A percentile compares a stretch with the other conserved stretches of the same genome.
Conservation (phyloP, 2,888 invertebrate genomes). For the Mactromeris polynyma region DNA sequence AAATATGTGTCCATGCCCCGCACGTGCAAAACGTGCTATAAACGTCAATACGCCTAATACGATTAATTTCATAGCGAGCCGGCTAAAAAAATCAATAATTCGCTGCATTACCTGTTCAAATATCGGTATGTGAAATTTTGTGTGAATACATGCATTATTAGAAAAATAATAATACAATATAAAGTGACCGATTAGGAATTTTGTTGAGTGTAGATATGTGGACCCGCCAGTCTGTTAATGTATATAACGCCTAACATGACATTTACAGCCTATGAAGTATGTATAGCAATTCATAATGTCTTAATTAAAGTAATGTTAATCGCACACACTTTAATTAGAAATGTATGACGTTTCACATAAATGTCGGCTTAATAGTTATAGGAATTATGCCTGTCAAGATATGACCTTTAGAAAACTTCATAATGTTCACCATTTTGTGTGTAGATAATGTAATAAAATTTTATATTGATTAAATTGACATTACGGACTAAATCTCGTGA, state of each 20-base stretch:
- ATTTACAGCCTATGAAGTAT: background rate
- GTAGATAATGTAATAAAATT: background rate
- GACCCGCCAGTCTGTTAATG: background rate
- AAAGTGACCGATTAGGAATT: no score
- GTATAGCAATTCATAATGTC: background rate
- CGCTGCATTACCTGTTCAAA: no score
- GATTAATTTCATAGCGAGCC: no score
- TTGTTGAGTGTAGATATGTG: no score
- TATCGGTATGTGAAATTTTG: no score
- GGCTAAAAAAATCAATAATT: no score
- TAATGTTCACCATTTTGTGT: background rate
- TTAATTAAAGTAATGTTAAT: background rate
- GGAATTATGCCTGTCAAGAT: background rate
- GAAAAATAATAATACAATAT: no score
- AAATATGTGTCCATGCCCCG: no score
- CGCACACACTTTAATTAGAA: background rate
- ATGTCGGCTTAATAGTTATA: background rate
- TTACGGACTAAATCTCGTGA: background rate
- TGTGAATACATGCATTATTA: no score
- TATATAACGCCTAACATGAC: background rate
- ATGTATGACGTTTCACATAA: background rate
- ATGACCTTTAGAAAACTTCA: background rate
- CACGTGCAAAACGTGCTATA: no score
- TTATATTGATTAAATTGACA: no score
- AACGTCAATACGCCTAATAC: no score